Evolutionary conservation across 1,140 invertebrate genomes (phyloP).

Genomic region (Lysiphlebus fabarum): DNA sequence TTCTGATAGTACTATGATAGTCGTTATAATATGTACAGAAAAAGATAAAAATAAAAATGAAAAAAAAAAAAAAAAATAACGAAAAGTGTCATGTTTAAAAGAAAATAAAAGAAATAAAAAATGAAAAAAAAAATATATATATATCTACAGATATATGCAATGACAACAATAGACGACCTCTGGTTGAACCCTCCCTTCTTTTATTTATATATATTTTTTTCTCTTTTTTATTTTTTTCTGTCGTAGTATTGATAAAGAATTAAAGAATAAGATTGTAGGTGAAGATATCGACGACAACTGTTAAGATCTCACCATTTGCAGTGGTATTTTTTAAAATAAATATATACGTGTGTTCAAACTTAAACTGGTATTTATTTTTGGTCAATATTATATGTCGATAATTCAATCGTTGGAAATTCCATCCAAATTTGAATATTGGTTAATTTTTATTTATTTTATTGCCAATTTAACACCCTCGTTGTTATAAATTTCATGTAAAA

Average conservation of each 20-base stretch:
- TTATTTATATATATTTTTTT: too few species aligned
- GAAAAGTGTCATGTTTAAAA: background rate
- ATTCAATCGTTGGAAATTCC: slow-evolving; percentile 23
- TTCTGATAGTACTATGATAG: too few species aligned
- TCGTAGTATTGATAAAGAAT: slow-evolving; percentile 19
- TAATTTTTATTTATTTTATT: background rate
- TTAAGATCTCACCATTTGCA: too few species aligned
- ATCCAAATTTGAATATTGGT: slow-evolving; percentile 14
- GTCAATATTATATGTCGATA: slow-evolving; percentile 22
- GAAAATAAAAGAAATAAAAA: too few species aligned
- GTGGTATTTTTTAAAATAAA: too few species aligned
- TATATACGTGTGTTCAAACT: too few species aligned
- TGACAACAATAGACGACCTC: slow-evolving; percentile 22
- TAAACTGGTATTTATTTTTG: slow-evolving; percentile 13
- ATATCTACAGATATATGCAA: background rate
- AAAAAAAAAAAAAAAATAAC: background rate
- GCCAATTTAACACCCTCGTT: too few species aligned
- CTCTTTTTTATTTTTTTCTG: too few species aligned
- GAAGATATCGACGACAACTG: background rate
- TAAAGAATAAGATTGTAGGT: slow-evolving; percentile 19
- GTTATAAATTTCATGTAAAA: too few species aligned
- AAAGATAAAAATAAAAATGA: background rate
- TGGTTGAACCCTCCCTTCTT: background rate
- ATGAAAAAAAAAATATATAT: slow-evolving; percentile 4
- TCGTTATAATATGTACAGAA: background rate